These are phyloP conservation scores for Cotesia typhae DNA, from an alignment of 1,140 invertebrate species.

Conservation along the genomic window DNA sequence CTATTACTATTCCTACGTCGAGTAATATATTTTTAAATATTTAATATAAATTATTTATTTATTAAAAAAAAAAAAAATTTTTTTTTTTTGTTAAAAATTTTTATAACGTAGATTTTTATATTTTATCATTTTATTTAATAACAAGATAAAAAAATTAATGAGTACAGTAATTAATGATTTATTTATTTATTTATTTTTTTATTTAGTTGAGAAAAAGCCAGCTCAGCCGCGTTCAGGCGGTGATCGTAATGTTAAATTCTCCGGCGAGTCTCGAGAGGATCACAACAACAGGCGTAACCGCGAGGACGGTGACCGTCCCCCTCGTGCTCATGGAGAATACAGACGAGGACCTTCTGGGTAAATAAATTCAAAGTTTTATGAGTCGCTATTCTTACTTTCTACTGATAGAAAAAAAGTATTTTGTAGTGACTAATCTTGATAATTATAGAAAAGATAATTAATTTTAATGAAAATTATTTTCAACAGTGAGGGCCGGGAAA, in stretches of 20 bases:
- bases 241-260: constrained; percentile 66
- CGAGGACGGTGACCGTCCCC: constrained; percentile 69
- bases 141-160: not conserved
- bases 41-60: constrained; percentile 9
- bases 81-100: not conserved
- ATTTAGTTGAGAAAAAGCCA: constrained; percentile 58
- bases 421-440: no score
- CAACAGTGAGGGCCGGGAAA: constrained; percentile 54
- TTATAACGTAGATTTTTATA: not conserved
- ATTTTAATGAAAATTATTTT: constrained; percentile 23
- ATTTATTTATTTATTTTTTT: constrained; percentile 11
- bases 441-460: no score
- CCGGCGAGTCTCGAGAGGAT: constrained; percentile 73
- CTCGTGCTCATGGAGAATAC: constrained; percentile 55
- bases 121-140: not conserved
- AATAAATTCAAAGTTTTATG: constrained; percentile 11
- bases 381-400: not conserved
- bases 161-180: not conserved
- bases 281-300: constrained; percentile 78
- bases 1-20: not conserved
- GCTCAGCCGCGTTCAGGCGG: constrained; percentile 51
- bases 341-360: constrained; percentile 58
- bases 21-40: not conserved
- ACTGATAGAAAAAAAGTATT: no score
- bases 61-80: not conserved